Base-by-base conservation (phyloP, 2,888 invertebrate genomes). In the Tuberolachnus salignus region DNA sequence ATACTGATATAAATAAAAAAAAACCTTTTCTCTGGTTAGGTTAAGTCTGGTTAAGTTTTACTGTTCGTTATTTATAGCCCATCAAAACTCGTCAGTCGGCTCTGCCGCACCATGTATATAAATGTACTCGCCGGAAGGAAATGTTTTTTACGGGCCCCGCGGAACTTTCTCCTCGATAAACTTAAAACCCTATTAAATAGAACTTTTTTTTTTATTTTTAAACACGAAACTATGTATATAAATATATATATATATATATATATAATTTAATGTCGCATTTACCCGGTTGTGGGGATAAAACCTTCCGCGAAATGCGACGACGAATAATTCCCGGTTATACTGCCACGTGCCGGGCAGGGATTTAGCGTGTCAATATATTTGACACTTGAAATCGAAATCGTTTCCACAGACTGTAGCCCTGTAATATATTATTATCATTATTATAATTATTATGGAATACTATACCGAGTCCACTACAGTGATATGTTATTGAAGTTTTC, bases 121-220 rank as follows among this genome's bases (percentile, higher is more conserved):
- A 34, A 44, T 74, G 42, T 64, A 55, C 49, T 74, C 21, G 42
- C 53, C 42, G 64, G 53, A 64, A 64, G 23, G 23, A 64, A 64
- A 64, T 74, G 64, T 74, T 74, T 74, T 74, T 64, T 34, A 34
- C 34, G 34, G 34, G 34, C 34, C 3, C 3, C 34, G 44, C 23
- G 21, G n/a, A 74, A 74, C 64, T 74, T 74, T 64, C 53, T 64
- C 42, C 53, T 53, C 53, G 53, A 64, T 55, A 42, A 74, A 74
- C 64, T 74, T 64, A 44, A 64, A 23, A 42, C 21, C 42, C 73
- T 64, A 64, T 74, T 64, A 53, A 64, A 64, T 64, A 53, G 42
- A 53, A 64, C 49, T 3, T 44, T 64, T 74, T 3, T 44, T 64
- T 74, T 74, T 53, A 16, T 74, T 74, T 64, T 63, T 42, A 63